These are phyloP conservation scores for Lagopus leucura DNA, from an alignment of 2,113 vertebrate species.

Conservation along the genomic window DNA sequence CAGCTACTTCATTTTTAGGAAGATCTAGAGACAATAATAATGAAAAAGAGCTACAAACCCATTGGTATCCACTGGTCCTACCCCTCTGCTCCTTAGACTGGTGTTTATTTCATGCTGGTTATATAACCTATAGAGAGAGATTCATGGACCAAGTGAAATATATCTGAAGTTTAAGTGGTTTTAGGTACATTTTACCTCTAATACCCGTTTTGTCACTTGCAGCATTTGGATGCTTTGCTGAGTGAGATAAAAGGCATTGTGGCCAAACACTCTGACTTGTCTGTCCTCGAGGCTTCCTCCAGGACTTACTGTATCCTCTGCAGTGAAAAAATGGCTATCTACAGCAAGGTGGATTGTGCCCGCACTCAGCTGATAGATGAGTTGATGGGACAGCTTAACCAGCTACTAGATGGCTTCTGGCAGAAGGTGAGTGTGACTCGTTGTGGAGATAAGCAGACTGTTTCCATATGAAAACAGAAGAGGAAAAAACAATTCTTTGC, in stretches of 20 bases:
- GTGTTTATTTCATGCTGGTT: not conserved
- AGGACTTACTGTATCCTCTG: conserved; percentile 81
- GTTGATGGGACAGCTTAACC: conserved; percentile 78
- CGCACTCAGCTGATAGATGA: conserved; percentile 80
- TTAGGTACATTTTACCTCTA: not conserved
- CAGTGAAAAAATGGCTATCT: conserved; percentile 65
- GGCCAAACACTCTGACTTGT: conserved; percentile 72
- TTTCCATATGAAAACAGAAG: not conserved
- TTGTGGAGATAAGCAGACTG: not conserved
- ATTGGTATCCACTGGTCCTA: not conserved
- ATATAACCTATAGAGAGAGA: not conserved
- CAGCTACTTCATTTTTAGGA: not conserved
- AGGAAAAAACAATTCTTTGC: not conserved
- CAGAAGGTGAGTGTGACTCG: conserved; percentile 72
- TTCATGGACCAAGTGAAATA: not conserved
- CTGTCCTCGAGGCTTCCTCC: conserved; percentile 84
- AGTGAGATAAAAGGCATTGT: conserved; percentile 77
- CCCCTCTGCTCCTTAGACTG: not conserved
- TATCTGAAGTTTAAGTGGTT: not conserved
- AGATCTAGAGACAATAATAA: not conserved
- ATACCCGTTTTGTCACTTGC: conserved; percentile 8
- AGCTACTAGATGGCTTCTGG: conserved; percentile 73
- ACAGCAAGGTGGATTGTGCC: conserved; percentile 59
- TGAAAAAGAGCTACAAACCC: not conserved
- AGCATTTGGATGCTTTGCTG: conserved; percentile 82